phyloP scores from a whole-genome alignment of 2,113 vertebrate genomes.

The Lamprotornis superbus region DNA sequence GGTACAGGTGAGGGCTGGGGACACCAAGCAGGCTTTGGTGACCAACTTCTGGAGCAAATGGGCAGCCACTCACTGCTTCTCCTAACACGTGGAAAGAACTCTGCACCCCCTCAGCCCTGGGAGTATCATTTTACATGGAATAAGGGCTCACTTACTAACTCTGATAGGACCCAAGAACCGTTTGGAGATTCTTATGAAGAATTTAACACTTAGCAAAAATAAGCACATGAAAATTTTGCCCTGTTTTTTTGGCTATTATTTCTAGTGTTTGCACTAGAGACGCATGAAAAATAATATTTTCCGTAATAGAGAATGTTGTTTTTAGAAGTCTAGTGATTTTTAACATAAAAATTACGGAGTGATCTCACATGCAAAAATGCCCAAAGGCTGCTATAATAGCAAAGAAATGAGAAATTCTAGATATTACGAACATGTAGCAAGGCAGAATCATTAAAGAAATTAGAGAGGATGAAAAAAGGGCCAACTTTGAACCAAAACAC shows the following conservation, averaged over 20 bases:
- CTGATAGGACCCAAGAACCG: not conserved
- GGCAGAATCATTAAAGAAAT: conserved; percentile 23
- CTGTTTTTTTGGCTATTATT: not conserved
- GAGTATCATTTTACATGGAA: not conserved
- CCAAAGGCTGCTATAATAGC: conserved; percentile 13
- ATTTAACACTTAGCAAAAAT: conserved; percentile 39
- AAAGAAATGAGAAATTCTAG: conserved; percentile 49
- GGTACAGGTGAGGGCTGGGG: not conserved
- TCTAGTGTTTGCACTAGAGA: not conserved
- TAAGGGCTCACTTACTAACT: not conserved
- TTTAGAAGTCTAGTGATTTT: conserved; percentile 39
- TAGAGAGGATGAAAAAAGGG: not conserved
- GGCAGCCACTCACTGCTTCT: not conserved
- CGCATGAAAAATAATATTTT: conserved; percentile 22
- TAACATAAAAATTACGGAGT: conserved; percentile 12
- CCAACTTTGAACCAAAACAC: not conserved
- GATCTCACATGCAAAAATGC: conserved; percentile 32
- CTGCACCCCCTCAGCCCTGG: not conserved
- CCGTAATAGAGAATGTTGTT: conserved; percentile 43
- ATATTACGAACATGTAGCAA: not conserved
- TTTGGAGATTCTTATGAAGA: not conserved
- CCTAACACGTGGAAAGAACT: not conserved
- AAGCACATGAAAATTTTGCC: not conserved
- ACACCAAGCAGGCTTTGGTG: not conserved
- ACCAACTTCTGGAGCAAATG: not conserved